Base-by-base conservation (phyloP, 2,888 invertebrate species). In the Amiota communis region DNA sequence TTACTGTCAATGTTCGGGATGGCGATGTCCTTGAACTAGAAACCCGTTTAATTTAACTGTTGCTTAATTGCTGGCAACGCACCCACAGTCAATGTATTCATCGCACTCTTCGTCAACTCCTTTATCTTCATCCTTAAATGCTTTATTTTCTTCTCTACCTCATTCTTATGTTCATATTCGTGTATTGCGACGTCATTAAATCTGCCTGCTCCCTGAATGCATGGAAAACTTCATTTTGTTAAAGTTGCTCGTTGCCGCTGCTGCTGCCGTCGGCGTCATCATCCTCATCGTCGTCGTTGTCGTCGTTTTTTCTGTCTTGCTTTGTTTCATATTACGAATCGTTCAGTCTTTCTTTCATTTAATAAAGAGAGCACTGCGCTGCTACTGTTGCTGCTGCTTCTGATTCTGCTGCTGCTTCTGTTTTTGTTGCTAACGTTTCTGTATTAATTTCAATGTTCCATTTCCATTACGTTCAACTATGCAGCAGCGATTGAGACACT, bases 1-100 rank as follows among this genome's bases (percentile, higher is more conserved):
- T 36, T 23, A 23, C 36, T 23, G 51, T 23, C 17, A 51, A 23
- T 11, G 23, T 76, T 70, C 69, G 74, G 76, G 61, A 78, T 79
- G 75, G 76, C 80, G 72, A 85, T 85, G 85, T 86, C 87, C 88
- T 87, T 87, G 87, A 87, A 87, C 87, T 87, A 85, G 87, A 87
- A 87, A 88, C 88, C 87, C 86, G 87, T 87, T 87, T 87, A 87
- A 87, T 88, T 87, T 87, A 88, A 88, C 87, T 88, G 87, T 86
- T 85, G 85, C 85, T 86, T 85, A 85, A 85, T 85, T 85, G 86
- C 86, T 84, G 86, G 75, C 86, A 81, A 83, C 80, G 51, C 51
- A 68, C 23, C 67, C 67, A 67, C 59, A 20, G 59, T 11, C 59
- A 59, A 12, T 57, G 59, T 20, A 15, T 11, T 20, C 20, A 8